These are phyloP conservation scores for Sphinx pinastri DNA, from an alignment of 2,888 invertebrate genomes.

Conservation along the genomic window DNA sequence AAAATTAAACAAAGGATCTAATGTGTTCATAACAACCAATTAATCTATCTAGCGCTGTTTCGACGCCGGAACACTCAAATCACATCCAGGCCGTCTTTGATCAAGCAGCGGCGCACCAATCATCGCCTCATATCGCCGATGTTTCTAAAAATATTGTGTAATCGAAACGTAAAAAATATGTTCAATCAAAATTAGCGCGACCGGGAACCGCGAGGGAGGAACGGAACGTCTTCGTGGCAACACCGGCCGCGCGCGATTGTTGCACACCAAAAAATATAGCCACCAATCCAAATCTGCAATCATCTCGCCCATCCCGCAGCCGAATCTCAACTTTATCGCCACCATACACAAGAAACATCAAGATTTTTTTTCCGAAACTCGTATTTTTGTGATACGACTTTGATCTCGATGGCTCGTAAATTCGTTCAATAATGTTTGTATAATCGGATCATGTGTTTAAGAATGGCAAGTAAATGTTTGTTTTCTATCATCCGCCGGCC, in stretches of 20 bases:
- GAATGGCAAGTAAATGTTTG: slow-evolving; percentile 78
- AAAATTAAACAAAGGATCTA: slow-evolving; percentile 50
- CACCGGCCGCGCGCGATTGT: slow-evolving; percentile 58
- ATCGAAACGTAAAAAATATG: slow-evolving; percentile 58
- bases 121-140: slow-evolving; percentile 48
- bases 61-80: slow-evolving; percentile 37
- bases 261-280: slow-evolving; percentile 64
- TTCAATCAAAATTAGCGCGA: slow-evolving; percentile 65
- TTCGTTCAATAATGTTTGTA: slow-evolving; percentile 74
- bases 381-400: slow-evolving; percentile 67
- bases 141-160: slow-evolving; percentile 47
- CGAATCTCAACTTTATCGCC: slow-evolving; percentile 58
- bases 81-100: slow-evolving; percentile 53
- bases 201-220: slow-evolving; percentile 53
- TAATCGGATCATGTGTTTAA: slow-evolving; percentile 72
- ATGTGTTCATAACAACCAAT: slow-evolving; percentile 53
- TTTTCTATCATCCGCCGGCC: slow-evolving; percentile 79
- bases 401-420: slow-evolving; percentile 76
- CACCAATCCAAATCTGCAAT: slow-evolving; percentile 53
- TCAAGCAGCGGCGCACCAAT: slow-evolving; percentile 51
- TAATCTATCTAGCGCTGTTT: slow-evolving; percentile 45
- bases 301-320: slow-evolving; percentile 52
- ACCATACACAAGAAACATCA: slow-evolving; percentile 47
- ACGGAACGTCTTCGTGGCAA: slow-evolving; percentile 61
- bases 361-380: slow-evolving; percentile 49